Percentiles rank a stretch among this genome's conserved stretches.
These are phyloP conservation scores for Diarsia rubi DNA, from an alignment of 2,888 invertebrate species.

Conservation along the genomic window DNA sequence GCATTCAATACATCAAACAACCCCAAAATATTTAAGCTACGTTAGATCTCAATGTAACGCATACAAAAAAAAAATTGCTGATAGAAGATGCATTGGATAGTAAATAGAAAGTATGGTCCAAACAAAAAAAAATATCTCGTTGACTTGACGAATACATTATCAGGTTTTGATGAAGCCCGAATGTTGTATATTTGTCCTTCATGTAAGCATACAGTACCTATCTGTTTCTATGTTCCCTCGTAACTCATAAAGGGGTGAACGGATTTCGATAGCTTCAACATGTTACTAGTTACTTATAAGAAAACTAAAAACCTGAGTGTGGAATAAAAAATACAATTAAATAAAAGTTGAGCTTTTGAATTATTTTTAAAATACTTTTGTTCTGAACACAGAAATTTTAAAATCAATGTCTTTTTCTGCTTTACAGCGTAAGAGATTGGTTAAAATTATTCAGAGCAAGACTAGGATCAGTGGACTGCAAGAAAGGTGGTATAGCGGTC, in stretches of 20 bases:
- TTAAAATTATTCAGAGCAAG: conserved; percentile 80
- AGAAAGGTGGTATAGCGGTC: conserved; percentile 77
- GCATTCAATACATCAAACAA: neutral
- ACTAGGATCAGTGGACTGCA: conserved; percentile 83
- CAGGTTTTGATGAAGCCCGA: neutral
- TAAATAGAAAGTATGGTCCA: neutral
- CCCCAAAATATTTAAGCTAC: neutral
- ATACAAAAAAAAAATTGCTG: no score
- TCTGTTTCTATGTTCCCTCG: neutral
- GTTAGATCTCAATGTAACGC: neutral
- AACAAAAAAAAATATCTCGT: neutral
- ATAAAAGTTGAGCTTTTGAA: neutral
- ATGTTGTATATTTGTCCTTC: neutral
- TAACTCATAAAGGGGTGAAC: neutral
- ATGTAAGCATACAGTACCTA: neutral
- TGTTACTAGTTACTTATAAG: neutral
- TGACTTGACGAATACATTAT: neutral
- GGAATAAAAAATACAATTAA: neutral
- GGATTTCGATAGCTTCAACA: neutral
- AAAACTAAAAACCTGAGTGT: neutral
- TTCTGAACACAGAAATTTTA: neutral
- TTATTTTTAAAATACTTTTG: neutral
- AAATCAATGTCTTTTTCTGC: neutral
- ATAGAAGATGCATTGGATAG: neutral
- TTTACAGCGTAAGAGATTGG: conserved; percentile 80